These are phyloP conservation scores for Monarcha castaneiventris DNA, from an alignment of 2,113 vertebrate genomes.

Conservation along the genomic window DNA sequence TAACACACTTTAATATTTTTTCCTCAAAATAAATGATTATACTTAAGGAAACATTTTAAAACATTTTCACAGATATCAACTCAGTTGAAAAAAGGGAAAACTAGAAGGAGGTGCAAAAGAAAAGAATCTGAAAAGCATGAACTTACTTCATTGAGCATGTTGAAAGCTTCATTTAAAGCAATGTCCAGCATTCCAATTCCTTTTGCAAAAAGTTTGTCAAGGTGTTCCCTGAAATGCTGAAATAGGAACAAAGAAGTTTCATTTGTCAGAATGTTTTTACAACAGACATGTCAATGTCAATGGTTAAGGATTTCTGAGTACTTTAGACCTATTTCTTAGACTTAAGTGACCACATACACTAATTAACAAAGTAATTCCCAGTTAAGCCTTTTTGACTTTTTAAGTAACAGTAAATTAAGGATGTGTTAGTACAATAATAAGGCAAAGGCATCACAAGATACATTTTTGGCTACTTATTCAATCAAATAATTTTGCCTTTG, in stretches of 20 bases:
- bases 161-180: constrained; percentile 94
- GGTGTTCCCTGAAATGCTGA: constrained; percentile 94
- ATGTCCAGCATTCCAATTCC: constrained; percentile 96
- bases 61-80: background rate
- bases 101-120: background rate
- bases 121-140: background rate
- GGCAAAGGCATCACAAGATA: background rate
- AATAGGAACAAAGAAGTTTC: constrained; percentile 12
- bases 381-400: background rate
- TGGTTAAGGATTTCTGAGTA: background rate
- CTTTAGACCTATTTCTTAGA: background rate
- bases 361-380: background rate
- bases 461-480: background rate
- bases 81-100: background rate
- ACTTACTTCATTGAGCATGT: constrained; percentile 91
- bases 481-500: background rate
- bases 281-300: background rate
- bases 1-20: background rate
- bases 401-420: background rate
- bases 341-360: background rate
- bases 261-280: background rate
- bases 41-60: background rate
- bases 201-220: constrained; percentile 93
- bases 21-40: background rate
- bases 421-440: background rate